Conservation (phyloP, 2,797 vertebrate species). For the Acanthurus leucopareius region DNA sequence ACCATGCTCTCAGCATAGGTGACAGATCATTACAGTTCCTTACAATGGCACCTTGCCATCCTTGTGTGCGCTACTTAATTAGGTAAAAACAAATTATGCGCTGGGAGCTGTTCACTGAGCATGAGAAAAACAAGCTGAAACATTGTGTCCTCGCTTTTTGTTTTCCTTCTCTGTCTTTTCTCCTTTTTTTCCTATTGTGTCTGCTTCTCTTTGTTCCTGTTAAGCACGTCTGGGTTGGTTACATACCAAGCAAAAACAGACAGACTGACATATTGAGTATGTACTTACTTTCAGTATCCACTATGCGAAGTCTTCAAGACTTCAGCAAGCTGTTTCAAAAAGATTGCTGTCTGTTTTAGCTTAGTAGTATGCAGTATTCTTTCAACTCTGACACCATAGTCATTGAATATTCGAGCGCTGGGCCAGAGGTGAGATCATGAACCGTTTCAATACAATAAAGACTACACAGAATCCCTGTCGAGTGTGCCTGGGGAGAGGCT, state of each 20-base stretch:
- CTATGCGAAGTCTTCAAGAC: constrained; percentile 27
- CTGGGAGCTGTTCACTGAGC: constrained; percentile 43
- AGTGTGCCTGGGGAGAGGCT: no score
- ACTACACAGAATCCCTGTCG: no score
- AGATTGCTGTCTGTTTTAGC: constrained; percentile 55
- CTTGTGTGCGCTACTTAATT: constrained; percentile 59
- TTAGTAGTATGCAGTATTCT: constrained; percentile 14
- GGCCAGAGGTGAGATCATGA: no score
- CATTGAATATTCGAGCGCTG: no score
- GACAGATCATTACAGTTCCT: constrained; percentile 73
- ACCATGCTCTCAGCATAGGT: constrained; percentile 59
- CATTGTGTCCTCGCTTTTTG: constrained; percentile 38
- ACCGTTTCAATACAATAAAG: no score
- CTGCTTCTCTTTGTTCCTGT: constrained; percentile 51
- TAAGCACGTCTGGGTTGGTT: constrained; percentile 45
- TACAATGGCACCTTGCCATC: constrained; percentile 63
- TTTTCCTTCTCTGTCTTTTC: constrained; percentile 18
- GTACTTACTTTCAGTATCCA: background rate
- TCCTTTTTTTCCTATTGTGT: constrained; percentile 21
- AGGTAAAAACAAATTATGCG: constrained; percentile 62
- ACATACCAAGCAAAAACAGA: constrained; percentile 21
- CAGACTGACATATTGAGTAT: constrained; percentile 19
- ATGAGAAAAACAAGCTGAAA: constrained; percentile 44
- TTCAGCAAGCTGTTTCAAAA: constrained; percentile 29
- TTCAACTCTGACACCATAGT: no score